Evolutionary conservation across 2,113 vertebrate genomes (phyloP).

Genomic region (Bostrychus sinensis): DNA sequence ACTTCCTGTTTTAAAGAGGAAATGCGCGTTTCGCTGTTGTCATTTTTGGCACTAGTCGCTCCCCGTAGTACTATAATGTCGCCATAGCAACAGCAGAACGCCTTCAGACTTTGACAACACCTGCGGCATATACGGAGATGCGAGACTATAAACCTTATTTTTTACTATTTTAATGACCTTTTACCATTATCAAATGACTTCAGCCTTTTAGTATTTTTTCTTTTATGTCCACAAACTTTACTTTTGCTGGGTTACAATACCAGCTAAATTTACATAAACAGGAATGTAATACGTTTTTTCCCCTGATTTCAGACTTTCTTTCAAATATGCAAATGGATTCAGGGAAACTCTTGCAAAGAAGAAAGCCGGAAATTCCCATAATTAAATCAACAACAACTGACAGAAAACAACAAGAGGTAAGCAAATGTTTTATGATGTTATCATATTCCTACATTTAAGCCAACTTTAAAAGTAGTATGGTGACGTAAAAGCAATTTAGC

Average conservation of each 20-base stretch:
- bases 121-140: not conserved
- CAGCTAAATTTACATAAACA: not conserved
- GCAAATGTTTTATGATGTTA: not conserved
- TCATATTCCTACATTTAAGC: too few relatives aligned
- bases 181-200: not conserved
- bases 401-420: slow-evolving; percentile 51
- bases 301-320: not conserved
- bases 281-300: not conserved
- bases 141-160: accelerated
- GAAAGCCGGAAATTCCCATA: slow-evolving; percentile 33
- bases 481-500: too few relatives aligned
- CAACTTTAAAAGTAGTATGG: too few relatives aligned
- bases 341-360: slow-evolving; percentile 33
- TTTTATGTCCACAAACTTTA: not conserved
- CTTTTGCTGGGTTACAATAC: not conserved
- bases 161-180: not conserved
- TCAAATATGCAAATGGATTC: slow-evolving; percentile 48
- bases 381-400: slow-evolving; percentile 19
- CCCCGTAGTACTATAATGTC: slow-evolving; percentile 47
- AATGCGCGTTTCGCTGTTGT: slow-evolving; percentile 43
- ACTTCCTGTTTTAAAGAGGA: slow-evolving; percentile 64
- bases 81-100: slow-evolving; percentile 50
- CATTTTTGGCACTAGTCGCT: slow-evolving; percentile 5
- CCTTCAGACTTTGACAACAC: not conserved
- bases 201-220: not conserved